These are phyloP conservation scores for Okapia johnstoni DNA, from an alignment of 2,113 vertebrate species.

Conservation along the genomic window DNA sequence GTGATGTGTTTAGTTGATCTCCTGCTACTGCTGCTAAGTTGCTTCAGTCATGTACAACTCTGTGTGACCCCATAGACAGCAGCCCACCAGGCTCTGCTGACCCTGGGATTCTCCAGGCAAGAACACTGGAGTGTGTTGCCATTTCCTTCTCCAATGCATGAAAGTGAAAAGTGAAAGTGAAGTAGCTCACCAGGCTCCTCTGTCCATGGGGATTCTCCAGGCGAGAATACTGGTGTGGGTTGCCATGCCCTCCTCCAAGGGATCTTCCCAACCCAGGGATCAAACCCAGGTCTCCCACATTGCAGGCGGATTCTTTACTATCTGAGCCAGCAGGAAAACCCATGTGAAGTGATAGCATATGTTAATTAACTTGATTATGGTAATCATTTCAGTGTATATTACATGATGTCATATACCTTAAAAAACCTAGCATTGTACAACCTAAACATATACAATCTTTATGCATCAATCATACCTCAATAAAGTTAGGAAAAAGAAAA, in stretches of 20 bases:
- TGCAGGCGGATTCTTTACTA: neutral
- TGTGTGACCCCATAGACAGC: neutral
- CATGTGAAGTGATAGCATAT: neutral
- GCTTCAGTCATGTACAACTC: fast-evolving
- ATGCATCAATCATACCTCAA: neutral
- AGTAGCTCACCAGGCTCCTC: neutral
- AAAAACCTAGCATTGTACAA: neutral
- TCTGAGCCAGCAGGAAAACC: neutral
- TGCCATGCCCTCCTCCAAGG: neutral
- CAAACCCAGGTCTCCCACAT: neutral
- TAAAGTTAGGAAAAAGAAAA: neutral
- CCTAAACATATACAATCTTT: neutral
- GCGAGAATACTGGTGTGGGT: neutral
- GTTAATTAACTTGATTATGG: neutral
- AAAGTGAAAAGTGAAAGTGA: too few relatives aligned
- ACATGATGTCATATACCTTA: neutral
- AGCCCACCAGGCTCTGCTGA: too few relatives aligned
- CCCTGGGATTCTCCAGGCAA: too few relatives aligned
- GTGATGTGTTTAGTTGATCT: neutral
- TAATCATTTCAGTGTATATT: neutral
- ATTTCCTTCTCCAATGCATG: too few relatives aligned
- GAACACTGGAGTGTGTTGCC: too few relatives aligned
- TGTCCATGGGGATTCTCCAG: neutral
- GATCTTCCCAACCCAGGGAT: neutral
- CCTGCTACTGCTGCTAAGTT: too few relatives aligned